Percentiles rank a stretch among this genome's conserved stretches.
These are phyloP conservation scores for Aleadryas rufinucha DNA, from an alignment of 2,113 vertebrate species.

Conservation along the genomic window DNA sequence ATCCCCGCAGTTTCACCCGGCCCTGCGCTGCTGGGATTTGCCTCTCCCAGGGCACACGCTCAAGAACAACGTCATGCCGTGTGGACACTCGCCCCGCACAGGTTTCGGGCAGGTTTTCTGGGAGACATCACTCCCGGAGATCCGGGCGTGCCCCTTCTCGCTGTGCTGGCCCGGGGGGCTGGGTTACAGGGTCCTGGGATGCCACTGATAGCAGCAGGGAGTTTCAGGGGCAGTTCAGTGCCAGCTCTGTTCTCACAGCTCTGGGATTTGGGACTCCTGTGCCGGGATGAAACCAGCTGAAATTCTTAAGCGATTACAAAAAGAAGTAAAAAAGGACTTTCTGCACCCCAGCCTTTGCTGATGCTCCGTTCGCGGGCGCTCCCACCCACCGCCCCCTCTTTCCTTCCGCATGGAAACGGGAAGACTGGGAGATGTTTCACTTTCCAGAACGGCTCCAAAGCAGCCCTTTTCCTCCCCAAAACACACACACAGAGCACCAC, in stretches of 20 bases:
- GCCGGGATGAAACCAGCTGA: background rate
- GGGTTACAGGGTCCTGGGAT: background rate
- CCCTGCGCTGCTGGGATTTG: background rate
- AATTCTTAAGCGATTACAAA: conserved; percentile 23
- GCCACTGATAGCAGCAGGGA: background rate
- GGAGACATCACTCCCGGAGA: background rate
- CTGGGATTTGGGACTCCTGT: background rate
- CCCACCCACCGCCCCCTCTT: conserved; percentile 22
- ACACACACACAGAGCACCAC: fast-evolving
- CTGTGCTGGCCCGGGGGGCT: fast-evolving
- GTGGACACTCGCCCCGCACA: background rate
- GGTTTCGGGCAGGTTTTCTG: background rate
- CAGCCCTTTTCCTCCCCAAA: background rate
- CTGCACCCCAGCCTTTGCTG: background rate
- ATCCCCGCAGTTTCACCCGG: background rate
- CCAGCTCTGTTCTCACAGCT: conserved; percentile 33
- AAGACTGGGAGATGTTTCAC: background rate
- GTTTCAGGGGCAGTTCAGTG: background rate
- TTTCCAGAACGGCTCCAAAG: background rate
- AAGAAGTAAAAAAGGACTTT: background rate
- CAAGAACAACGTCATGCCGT: background rate
- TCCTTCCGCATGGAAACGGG: conserved; percentile 5
- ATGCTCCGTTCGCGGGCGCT: background rate
- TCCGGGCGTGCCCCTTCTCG: background rate
- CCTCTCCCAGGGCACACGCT: background rate